Evolutionary conservation across 2,888 invertebrate genomes (phyloP), one percentile per base, ranked within the genome.

Genomic region (Metacarcinus magister): DNA sequence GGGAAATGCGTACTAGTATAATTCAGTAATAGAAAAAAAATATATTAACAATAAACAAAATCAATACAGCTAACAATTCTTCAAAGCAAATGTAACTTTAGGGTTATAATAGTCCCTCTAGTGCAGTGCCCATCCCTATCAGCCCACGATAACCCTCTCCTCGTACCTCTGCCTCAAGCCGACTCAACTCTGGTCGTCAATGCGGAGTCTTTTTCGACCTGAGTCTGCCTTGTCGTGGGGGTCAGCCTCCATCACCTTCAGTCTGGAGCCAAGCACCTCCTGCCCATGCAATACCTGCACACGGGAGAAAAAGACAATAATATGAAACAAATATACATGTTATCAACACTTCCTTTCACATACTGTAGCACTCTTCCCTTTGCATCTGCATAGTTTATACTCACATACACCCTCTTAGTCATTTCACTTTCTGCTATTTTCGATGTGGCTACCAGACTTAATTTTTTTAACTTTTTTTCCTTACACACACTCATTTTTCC

Each of bases 191-290:
- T 97, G 97, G 87, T 97, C 97, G 87, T 97, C 97, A 87, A 97
- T 97, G 44, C 96, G 96, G 28, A 97, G 95, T 94, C 97, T 96
- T 94, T 97, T 97, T 43, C 97, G 96, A 3, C 96, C 96, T 39
- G 96, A 95, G 92, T 97, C 97, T 43, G 94, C 96, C 94, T 97
- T 97, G 91, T 97, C 97, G 44, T 97, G 96, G 48, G 98, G 98
- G 97, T 99, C 99, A 0, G 99, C 99, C 97, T 99, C 98, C 97
- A 99, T 98, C 7, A 99, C 99, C 98, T 99, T 99, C 95, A 99
- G 98, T 97, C 99, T 98, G 44, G 99, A 98, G 44, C 99, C 99
- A 97, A 98, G 98, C 96, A 99, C 98, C 97, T 99, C 99, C 96
- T 99, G 99, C 16, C 99, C 99, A 97, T 99, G 99, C 92, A 99